phyloP scores from a whole-genome alignment of 64 coral and sea anemone species.

The Montipora sp. region DNA sequence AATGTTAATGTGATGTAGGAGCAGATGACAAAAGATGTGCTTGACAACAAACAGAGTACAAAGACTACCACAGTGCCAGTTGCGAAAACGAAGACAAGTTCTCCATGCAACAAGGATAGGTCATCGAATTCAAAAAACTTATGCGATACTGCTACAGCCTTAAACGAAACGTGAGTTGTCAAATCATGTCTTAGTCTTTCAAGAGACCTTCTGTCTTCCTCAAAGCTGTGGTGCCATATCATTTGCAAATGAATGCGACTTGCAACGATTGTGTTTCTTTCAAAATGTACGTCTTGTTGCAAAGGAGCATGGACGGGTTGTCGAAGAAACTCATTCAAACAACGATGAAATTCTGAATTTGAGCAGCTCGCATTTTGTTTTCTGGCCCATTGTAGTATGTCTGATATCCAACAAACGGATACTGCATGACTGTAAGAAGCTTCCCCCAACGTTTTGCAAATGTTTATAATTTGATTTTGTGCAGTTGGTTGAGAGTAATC shows the following conservation, averaged over 20 bases:
- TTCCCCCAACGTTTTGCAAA: background rate
- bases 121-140: slow-evolving; percentile 15
- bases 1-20: background rate
- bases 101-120: background rate
- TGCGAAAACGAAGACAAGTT: background rate
- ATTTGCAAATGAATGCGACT: slow-evolving; percentile 12
- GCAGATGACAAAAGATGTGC: background rate
- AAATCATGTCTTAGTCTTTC: slow-evolving; percentile 21
- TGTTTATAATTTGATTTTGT: background rate
- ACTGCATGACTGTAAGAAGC: background rate
- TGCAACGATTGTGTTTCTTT: background rate
- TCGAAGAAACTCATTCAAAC: background rate
- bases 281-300: slow-evolving; percentile 9
- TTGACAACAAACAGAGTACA: background rate
- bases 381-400: background rate
- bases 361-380: background rate
- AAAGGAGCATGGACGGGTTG: background rate
- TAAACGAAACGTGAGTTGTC: background rate
- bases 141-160: background rate
- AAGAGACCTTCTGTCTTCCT: background rate
- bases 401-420: slow-evolving; percentile 9
- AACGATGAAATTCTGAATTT: background rate
- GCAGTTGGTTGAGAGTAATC: background rate
- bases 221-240: background rate
- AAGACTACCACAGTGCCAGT: background rate